Conservation (phyloP, 2,888 invertebrate genomes). For the Asteroscopus sphinx region DNA sequence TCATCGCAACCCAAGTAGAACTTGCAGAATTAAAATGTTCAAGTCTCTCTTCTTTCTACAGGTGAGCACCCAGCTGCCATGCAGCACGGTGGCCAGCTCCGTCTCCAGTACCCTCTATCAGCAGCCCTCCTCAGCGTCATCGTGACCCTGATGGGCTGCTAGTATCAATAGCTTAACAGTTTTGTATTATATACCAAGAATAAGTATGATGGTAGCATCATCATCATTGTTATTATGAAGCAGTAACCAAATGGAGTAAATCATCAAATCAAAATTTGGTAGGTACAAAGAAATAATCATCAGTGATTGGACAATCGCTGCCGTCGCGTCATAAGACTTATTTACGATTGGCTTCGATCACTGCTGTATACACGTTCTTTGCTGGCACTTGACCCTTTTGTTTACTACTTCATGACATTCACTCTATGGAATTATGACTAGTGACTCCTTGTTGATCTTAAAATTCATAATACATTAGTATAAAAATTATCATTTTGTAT, state of each 20-base stretch:
- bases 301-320: no score
- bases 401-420: neutral
- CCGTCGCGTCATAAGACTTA: no score
- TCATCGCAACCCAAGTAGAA: no score
- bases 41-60: conserved; percentile 72
- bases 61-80: conserved; percentile 96
- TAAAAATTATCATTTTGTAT: conserved; percentile 32
- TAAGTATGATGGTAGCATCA: conserved; percentile 11
- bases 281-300: no score
- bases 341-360: no score
- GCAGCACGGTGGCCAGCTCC: conserved; percentile 94
- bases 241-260: conserved; percentile 14
- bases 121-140: conserved; percentile 93
- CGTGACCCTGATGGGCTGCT: conserved; percentile 90
- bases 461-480: conserved; percentile 20
- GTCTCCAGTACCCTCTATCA: conserved; percentile 92
- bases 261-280: no score
- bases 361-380: no score
- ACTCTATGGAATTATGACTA: conserved; percentile 5
- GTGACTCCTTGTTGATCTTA: conserved; percentile 13
- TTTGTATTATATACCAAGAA: conserved; percentile 45
- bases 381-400: conserved; percentile 11
- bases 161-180: conserved; percentile 61
- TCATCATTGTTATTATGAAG: neutral
- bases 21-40: no score